Evolutionary conservation across 2,113 vertebrate genomes (phyloP), one percentile per base, ranked within the genome.

Genomic region (Misgurnus mizolepis): DNA sequence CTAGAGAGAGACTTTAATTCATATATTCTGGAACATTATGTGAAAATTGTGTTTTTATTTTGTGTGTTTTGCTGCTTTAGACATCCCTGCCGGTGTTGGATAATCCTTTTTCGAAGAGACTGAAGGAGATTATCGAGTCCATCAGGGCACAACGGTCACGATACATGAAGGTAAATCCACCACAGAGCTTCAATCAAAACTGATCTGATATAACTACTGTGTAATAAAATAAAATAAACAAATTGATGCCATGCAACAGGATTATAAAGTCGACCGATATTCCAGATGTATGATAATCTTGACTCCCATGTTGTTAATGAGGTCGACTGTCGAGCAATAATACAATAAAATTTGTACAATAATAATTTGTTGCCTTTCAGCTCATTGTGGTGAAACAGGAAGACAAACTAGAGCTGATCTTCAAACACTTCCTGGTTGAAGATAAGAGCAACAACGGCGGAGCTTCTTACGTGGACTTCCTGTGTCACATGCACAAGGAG

Each of bases 401-500:
- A 83, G 97, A 99, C 92, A 94, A 96, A 85, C 82, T 96, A 77
- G 98, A 99, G 94, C 92, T 97, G 90, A 91, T 98, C 78, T 99
- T 99, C 93, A 96, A 93, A 79, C 96, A 97, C 89, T 98, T 99
- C 81, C 88, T 99, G 82, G 95, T 97, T 66, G 98, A 99, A 90
- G 98, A 99, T 89, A 99, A 99, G 93, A 96, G 93, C 89, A 89
- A 92, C 86, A 96, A 89, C 27, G 98, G 98, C 0, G 98, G 97
- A 22, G 95, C 96, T 64, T 99, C 97, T 14, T 99, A 99, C 8
- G 98, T 99, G 90, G 98, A 99, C 95, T 99, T 99, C 95, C 90
- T 99, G 90, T 99, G 98, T 94, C 98, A 99, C 89, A 99, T 99
- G 98, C 98, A 99, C 93, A 99, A 99, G 94, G 97, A 99, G 91